A percentile compares a stretch with the other conserved stretches of the same genome.
phyloP scores from a whole-genome alignment of 1,140 invertebrate genomes.

The Platorchestia sp. region DNA sequence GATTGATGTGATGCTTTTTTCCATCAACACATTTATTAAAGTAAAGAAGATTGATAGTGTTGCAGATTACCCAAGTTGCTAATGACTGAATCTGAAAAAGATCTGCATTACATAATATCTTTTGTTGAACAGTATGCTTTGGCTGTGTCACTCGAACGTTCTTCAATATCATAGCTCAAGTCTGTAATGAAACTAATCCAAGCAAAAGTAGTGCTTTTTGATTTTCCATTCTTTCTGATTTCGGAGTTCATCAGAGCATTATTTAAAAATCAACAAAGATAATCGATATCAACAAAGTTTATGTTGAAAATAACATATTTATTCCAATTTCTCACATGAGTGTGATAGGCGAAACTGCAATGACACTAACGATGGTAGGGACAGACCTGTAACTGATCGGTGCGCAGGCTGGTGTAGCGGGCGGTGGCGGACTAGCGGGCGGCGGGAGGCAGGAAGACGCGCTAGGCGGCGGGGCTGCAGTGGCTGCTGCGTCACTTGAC shows the following conservation, averaged over 20 bases:
- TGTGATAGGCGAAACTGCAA: too few species aligned
- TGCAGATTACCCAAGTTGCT: too few species aligned
- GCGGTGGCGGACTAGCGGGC: background rate
- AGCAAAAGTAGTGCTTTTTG: background rate
- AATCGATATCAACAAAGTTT: too few species aligned
- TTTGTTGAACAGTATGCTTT: too few species aligned
- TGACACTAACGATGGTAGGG: background rate
- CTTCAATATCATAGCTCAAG: background rate
- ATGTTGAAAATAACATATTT: too few species aligned
- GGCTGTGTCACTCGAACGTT: background rate
- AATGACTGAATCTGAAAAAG: too few species aligned
- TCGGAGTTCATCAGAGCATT: background rate
- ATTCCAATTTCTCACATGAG: too few species aligned
- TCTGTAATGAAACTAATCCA: background rate
- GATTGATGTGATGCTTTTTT: too few species aligned
- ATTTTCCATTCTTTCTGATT: background rate
- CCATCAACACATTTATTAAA: too few species aligned
- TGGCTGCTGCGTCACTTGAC: background rate
- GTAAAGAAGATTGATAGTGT: too few species aligned
- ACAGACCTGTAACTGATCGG: background rate
- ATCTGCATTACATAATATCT: too few species aligned
- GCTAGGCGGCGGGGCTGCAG: slow-evolving; percentile 18
- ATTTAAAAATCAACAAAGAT: too few species aligned
- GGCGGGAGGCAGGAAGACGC: slow-evolving; percentile 26
- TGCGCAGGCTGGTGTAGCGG: slow-evolving; percentile 26